A percentile compares a stretch with the other conserved stretches of the same genome.
phyloP scores from a whole-genome alignment of 2,888 invertebrate species.

The Scaptomyza cyrtandrae region DNA sequence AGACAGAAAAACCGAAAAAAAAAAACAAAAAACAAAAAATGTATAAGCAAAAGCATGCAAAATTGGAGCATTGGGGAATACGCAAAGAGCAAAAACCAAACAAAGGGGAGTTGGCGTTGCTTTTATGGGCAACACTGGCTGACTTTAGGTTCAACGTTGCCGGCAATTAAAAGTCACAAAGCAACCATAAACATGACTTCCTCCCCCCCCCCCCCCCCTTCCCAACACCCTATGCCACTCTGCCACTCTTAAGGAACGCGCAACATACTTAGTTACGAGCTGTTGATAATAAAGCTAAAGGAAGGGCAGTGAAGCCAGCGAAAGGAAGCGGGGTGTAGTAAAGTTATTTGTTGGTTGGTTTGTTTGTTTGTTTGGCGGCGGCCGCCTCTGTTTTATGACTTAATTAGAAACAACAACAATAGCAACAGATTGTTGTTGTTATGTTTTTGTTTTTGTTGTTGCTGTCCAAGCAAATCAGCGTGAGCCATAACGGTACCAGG shows the following conservation, averaged over 20 bases:
- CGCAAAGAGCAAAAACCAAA: not conserved
- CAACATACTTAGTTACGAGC: constrained; percentile 55
- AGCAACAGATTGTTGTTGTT: constrained; percentile 14
- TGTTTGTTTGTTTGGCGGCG: constrained; percentile 46
- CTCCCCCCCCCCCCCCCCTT: not conserved
- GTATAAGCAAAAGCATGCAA: constrained; percentile 22
- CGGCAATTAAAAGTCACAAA: constrained; percentile 73
- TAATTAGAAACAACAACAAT: constrained; percentile 61
- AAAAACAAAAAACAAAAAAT: not conserved
- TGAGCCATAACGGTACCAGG: constrained; percentile 63
- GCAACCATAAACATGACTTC: constrained; percentile 66
- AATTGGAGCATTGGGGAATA: constrained; percentile 37
- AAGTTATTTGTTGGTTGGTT: constrained; percentile 63
- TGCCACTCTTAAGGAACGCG: constrained; percentile 7
- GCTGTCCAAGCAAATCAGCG: constrained; percentile 70
- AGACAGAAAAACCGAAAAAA: not conserved
- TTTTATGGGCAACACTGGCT: constrained; percentile 48
- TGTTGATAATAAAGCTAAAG: constrained; percentile 52
- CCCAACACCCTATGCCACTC: not conserved
- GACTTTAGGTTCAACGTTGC: constrained; percentile 60
- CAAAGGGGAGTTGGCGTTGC: constrained; percentile 21
- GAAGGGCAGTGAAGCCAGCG: not conserved
- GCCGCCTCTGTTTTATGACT: constrained; percentile 70
- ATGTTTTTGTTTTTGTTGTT: not conserved
- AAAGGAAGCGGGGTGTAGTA: constrained; percentile 9